Evolutionary conservation across 2,113 vertebrate genomes (phyloP).

Genomic region (Sinocyclocheilus anshuiensis): DNA sequence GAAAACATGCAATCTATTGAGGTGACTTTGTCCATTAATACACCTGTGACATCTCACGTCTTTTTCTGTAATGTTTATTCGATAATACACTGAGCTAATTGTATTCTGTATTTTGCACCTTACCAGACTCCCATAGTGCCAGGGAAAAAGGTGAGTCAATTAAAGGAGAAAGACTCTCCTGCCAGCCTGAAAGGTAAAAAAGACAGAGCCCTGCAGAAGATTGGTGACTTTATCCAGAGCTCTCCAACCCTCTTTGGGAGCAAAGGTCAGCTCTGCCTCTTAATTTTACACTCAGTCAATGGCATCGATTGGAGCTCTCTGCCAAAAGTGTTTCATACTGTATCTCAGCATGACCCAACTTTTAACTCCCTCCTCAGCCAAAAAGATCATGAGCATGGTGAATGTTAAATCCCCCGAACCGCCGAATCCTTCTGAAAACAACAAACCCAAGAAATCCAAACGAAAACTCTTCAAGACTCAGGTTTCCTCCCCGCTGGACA

Average conservation of each 20-base stretch:
- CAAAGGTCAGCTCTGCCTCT: slow-evolving; percentile 78
- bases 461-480: slow-evolving; percentile 80
- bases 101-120: background rate
- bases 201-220: slow-evolving; percentile 80
- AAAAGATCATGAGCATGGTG: slow-evolving; percentile 79
- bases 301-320: background rate
- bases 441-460: slow-evolving; percentile 77
- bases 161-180: slow-evolving; percentile 70
- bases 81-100: background rate
- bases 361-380: slow-evolving; percentile 71
- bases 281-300: slow-evolving; percentile 6
- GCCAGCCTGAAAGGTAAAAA: slow-evolving; percentile 68
- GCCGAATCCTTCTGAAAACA: slow-evolving; percentile 46
- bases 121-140: slow-evolving; percentile 55
- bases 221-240: slow-evolving; percentile 82
- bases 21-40: slow-evolving; percentile 19
- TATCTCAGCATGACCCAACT: background rate
- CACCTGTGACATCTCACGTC: background rate
- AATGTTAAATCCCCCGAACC: slow-evolving; percentile 70
- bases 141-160: slow-evolving; percentile 38
- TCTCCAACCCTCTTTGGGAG: slow-evolving; percentile 82
- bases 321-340: background rate
- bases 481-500: slow-evolving; percentile 76
- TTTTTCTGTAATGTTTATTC: slow-evolving; percentile 23
- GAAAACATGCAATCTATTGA: slow-evolving; percentile 40